Base-by-base conservation (phyloP, 2,113 vertebrate species). In the Tor tambroides region DNA sequence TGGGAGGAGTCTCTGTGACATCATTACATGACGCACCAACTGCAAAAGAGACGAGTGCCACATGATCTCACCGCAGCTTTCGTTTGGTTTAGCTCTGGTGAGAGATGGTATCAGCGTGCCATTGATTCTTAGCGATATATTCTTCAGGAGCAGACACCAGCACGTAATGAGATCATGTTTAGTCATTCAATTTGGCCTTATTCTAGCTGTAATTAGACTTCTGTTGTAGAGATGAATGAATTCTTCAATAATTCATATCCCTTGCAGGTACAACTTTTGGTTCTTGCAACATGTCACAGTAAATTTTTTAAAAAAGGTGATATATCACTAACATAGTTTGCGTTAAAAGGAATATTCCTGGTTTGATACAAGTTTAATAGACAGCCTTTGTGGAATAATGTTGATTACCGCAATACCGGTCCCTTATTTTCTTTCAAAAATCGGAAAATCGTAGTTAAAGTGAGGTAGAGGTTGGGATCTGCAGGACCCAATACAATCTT, bases 131-230 rank as follows among this genome's bases (percentile, higher is more conserved):
- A 19, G 74, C 28, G 49, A 74, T 84, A 69, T 85, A 81, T 86
- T 85, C 49, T 84, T 76, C 51, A 83, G 80, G 69, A 78, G 46
- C 23, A 81, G 83, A 89, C 86, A 89, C 83, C 86, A 85, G 86
- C 88, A 82, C 51, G 54, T 74, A 54, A 74, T 79, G 43, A 49
- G 85, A 87, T 41, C 77, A 30, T 59, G 54, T 76, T 81, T 69
- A 46, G 56, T 72, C 83, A 77, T 49, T 84, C 32, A 87, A 78
- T 85, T 74, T 63, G 87, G 77, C 85, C 69, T 77, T 81, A 76
- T 67, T 84, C 81, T 84, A 80, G 54, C 84, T 86, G 76, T 46
- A 85, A 87, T 88, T 88, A 76, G 26, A 78, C 38, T 83, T 32
- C 23, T 10, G 59, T 59, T 56, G 76, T 56, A 77, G n/a, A 63